Conservation (phyloP, 1,140 invertebrate species). For the Drosophila burlai region DNA sequence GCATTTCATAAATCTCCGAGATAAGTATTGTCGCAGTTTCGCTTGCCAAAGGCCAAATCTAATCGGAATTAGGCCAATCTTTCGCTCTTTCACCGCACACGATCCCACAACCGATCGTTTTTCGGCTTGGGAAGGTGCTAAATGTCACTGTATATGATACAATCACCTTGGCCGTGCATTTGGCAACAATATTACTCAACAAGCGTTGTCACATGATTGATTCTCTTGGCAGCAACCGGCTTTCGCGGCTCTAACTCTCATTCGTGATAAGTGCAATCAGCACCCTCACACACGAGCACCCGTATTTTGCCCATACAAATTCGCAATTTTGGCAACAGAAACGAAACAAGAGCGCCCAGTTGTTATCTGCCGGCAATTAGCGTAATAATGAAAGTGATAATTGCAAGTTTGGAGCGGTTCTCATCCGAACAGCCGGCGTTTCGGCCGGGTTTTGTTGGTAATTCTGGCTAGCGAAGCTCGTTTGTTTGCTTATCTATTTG, state of each 20-base stretch:
- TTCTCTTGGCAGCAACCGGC: slow-evolving; percentile 48
- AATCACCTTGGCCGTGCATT: slow-evolving; percentile 51
- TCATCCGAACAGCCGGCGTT: slow-evolving; percentile 37
- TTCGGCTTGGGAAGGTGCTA: slow-evolving; percentile 25
- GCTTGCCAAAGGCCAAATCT: slow-evolving; percentile 35
- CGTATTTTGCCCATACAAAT: slow-evolving; percentile 16
- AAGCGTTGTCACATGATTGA: slow-evolving; percentile 64
- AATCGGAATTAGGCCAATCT: slow-evolving; percentile 39
- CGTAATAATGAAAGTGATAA: slow-evolving; percentile 74
- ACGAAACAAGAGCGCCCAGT: slow-evolving; percentile 15
- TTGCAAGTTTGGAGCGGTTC: slow-evolving; percentile 60
- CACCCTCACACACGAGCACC: slow-evolving; percentile 7
- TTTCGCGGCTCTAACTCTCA: slow-evolving; percentile 46
- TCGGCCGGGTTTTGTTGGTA: slow-evolving; percentile 29
- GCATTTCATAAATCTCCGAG: slow-evolving; percentile 37
- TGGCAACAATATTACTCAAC: slow-evolving; percentile 31
- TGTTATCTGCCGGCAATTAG: slow-evolving; percentile 72
- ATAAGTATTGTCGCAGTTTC: slow-evolving; percentile 10
- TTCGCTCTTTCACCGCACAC: slow-evolving; percentile 1
- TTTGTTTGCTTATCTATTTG: slow-evolving; percentile 78
- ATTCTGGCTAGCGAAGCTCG: slow-evolving; percentile 32
- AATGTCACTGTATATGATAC: slow-evolving; percentile 17
- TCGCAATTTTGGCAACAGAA: slow-evolving; percentile 56
- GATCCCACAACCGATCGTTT: slow-evolving; percentile 3
- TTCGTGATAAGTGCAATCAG: slow-evolving; percentile 72